Conservation (phyloP, 1,140 invertebrate species). For the Leptonema lineaticorne region DNA sequence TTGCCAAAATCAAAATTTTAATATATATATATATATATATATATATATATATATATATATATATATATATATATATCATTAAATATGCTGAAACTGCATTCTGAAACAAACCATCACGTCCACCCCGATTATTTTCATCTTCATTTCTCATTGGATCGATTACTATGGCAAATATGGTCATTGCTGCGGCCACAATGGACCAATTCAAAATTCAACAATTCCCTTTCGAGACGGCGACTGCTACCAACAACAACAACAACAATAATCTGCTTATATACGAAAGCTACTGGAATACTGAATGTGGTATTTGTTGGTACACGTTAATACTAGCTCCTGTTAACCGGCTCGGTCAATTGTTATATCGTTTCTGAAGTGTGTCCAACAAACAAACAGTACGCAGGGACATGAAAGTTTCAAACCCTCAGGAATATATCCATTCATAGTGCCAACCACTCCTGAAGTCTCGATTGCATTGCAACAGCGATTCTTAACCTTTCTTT, state of each 20-base stretch:
- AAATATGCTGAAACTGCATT: no score
- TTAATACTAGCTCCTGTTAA: not conserved
- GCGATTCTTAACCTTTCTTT: not conserved
- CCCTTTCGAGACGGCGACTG: no score
- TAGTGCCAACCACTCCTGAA: not conserved
- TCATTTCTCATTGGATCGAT: no score
- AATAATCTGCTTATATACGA: not conserved
- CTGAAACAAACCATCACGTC: no score
- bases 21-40: no score
- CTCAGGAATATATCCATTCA: no score
- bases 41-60: no score
- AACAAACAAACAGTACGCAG: not conserved
- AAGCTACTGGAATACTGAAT: not conserved
- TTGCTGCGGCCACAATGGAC: not conserved
- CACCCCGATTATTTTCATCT: not conserved
- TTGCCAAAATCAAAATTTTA: no score
- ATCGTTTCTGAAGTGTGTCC: conserved; percentile 6
- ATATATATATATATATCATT: no score
- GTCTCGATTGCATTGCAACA: not conserved
- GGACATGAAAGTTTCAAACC: not conserved
- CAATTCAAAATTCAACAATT: not conserved
- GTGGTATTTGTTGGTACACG: not conserved
- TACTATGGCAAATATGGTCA: no score
- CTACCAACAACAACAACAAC: no score
- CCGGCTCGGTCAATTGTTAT: not conserved